Evolutionary conservation across 2,113 vertebrate genomes (phyloP).

Genomic region (Pachypanchax playfairii): DNA sequence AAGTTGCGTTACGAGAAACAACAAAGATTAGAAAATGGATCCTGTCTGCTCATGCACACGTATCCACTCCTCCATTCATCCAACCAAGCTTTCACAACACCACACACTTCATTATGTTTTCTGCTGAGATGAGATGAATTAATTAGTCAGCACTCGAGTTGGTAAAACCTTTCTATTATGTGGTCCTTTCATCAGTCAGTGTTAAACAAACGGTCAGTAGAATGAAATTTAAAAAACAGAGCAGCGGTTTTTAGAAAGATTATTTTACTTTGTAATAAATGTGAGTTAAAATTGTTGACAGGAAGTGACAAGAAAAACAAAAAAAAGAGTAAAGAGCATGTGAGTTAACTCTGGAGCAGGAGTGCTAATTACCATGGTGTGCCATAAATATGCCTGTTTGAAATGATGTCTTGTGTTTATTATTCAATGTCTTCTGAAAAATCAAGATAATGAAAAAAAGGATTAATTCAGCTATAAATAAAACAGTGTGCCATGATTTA

Average conservation of each 20-base stretch:
- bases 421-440: not conserved
- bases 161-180: constrained; percentile 22
- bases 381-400: not conserved
- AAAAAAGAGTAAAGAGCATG: constrained; percentile 3
- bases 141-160: constrained; percentile 33
- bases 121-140: constrained; percentile 33
- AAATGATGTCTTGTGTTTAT: not conserved
- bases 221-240: not conserved
- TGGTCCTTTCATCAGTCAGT: constrained; percentile 13
- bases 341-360: not conserved
- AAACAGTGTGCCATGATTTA: too few relatives aligned
- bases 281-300: constrained; percentile 9
- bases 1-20: not conserved
- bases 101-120: constrained; percentile 36
- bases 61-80: constrained; percentile 15
- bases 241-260: not conserved
- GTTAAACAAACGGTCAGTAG: constrained; percentile 24
- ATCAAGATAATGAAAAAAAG: not conserved
- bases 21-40: not conserved
- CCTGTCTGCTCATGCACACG: not conserved
- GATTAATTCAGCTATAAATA: too few relatives aligned
- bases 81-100: constrained; percentile 15
- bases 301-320: not conserved
- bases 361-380: not conserved
- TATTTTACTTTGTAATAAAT: constrained; percentile 8